Evolutionary conservation across 2,797 vertebrate genomes (phyloP).

Genomic region (Gambusia yucatana): DNA sequence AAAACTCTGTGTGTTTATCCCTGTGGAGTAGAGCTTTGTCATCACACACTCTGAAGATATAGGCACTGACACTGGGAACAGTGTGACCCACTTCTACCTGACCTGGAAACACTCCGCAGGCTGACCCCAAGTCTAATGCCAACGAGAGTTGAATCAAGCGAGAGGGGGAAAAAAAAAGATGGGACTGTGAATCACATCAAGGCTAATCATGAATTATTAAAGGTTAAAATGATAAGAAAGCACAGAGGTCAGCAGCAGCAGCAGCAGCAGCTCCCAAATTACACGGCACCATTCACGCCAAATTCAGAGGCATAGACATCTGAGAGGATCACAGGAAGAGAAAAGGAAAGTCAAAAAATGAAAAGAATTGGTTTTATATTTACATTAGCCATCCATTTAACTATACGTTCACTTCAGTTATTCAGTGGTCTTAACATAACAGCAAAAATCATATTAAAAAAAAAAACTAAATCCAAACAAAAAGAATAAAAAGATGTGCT

Average conservation of each 20-base stretch:
- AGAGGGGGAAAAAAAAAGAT: slow-evolving; percentile 8
- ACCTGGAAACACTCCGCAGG: slow-evolving; percentile 77
- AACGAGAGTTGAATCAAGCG: slow-evolving; percentile 48
- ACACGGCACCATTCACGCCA: slow-evolving; percentile 26
- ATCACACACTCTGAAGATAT: slow-evolving; percentile 70
- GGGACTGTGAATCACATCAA: slow-evolving; percentile 44
- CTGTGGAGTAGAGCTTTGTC: slow-evolving; percentile 67
- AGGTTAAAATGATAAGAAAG: slow-evolving; percentile 53
- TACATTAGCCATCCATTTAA: slow-evolving; percentile 15
- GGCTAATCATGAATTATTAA: slow-evolving; percentile 70
- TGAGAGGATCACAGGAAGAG: slow-evolving; percentile 10
- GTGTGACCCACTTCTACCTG: slow-evolving; percentile 79
- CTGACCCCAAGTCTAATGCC: slow-evolving; percentile 62
- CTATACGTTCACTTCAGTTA: slow-evolving; percentile 24
- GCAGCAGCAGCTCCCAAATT: slow-evolving; percentile 30
- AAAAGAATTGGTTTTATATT: slow-evolving; percentile 14
- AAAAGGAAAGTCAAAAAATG: slow-evolving; percentile 23
- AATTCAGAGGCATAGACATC: slow-evolving; percentile 23
- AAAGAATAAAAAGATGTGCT: slow-evolving; percentile 28
- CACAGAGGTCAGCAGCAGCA: slow-evolving; percentile 45
- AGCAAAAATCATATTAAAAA: slow-evolving; percentile 20
- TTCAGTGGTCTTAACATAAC: neutral
- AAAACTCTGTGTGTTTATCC: slow-evolving; percentile 60
- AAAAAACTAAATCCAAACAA: neutral
- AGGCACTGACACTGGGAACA: slow-evolving; percentile 79